Base-by-base conservation (phyloP, 2,888 invertebrate species). In the Mylabris sibirica region DNA sequence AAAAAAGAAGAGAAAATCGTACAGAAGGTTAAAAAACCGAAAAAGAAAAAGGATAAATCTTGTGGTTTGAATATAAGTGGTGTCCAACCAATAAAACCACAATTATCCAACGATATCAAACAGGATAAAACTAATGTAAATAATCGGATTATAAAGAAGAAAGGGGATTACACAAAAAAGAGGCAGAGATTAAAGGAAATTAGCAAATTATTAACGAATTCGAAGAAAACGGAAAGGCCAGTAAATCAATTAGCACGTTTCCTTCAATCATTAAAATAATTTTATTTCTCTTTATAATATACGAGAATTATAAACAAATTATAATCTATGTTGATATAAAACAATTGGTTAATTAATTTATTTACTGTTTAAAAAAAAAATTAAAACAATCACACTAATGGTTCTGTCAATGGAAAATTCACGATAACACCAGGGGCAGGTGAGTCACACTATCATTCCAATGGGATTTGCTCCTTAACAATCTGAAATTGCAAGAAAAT, bases 391-490 rank as follows among this genome's bases (percentile, higher is more conserved):
- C 74, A 75, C 73, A 73, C 75, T 64, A 22, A 44, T 66, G 66
- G 72, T 70, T 38, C 71, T 60, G 66, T 68, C 67, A 63, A 59
- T 71, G 74, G 72, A 75, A 73, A 69, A 67, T 70, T 63, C 60
- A 41, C 49, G 63, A 17, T 30, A 59, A 59, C 57, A 63, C 34
- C 57, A 44, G 61, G 34, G 49, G 44, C 26, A 49, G 17, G 60
- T 44, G 53, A 62, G 53, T 66, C 6, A 24, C 11, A 60, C 60
- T 60, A 67, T 87, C 84, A 91, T 80, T 92, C 91, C 86, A 92
- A 83, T 69, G 92, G 92, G 83, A 92, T 91, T 84, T 92, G 91
- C 77, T 91, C 91, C 83, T 87, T 88, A 65, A 92, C 91, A 78
- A 92, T 89, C 92, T 93, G 88, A 75, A 90, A 90, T 74, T 80